phyloP scores from a whole-genome alignment of 2,888 invertebrate genomes.

The Eulithis testata region DNA sequence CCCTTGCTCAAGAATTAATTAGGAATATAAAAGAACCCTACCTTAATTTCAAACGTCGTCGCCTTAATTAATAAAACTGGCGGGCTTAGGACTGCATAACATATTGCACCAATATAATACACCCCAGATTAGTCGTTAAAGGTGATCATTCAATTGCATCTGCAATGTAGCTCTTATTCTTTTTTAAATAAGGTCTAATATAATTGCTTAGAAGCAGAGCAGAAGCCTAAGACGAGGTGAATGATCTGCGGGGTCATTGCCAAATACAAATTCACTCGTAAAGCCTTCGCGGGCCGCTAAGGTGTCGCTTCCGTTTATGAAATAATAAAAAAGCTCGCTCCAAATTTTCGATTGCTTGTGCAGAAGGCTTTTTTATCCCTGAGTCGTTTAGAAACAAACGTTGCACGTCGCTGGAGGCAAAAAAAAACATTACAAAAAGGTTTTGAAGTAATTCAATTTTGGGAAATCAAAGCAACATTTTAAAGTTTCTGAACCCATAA shows the following conservation, averaged over 20 bases:
- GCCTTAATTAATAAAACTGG: slow-evolving; percentile 31
- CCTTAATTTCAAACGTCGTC: slow-evolving; percentile 25
- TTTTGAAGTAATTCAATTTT: slow-evolving; percentile 25
- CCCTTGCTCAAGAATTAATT: slow-evolving; percentile 28
- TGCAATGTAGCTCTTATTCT: slow-evolving; percentile 29
- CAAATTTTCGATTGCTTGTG: slow-evolving; percentile 44
- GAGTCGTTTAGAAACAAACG: slow-evolving; percentile 17
- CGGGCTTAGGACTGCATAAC: slow-evolving; percentile 24
- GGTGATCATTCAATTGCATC: slow-evolving; percentile 8
- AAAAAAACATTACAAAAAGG: neutral
- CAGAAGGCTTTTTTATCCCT: slow-evolving; percentile 21
- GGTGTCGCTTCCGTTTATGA: slow-evolving; percentile 58
- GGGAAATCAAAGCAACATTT: slow-evolving; percentile 60
- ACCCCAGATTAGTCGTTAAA: slow-evolving; percentile 24
- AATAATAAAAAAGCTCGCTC: slow-evolving; percentile 39
- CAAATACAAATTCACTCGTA: slow-evolving; percentile 70
- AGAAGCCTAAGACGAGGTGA: slow-evolving; percentile 55
- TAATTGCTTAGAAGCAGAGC: slow-evolving; percentile 28
- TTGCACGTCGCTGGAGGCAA: slow-evolving; percentile 8
- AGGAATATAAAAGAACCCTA: slow-evolving; percentile 39
- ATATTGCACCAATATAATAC: slow-evolving; percentile 30
- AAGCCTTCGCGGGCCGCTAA: slow-evolving; percentile 68
- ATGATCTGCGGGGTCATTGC: slow-evolving; percentile 79
- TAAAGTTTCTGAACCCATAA: slow-evolving; percentile 64
- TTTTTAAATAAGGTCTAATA: slow-evolving; percentile 26